Evolutionary conservation across 2,888 invertebrate genomes (phyloP), one percentile per base, ranked within the genome.

Genomic region (Ophioninae sp.): DNA sequence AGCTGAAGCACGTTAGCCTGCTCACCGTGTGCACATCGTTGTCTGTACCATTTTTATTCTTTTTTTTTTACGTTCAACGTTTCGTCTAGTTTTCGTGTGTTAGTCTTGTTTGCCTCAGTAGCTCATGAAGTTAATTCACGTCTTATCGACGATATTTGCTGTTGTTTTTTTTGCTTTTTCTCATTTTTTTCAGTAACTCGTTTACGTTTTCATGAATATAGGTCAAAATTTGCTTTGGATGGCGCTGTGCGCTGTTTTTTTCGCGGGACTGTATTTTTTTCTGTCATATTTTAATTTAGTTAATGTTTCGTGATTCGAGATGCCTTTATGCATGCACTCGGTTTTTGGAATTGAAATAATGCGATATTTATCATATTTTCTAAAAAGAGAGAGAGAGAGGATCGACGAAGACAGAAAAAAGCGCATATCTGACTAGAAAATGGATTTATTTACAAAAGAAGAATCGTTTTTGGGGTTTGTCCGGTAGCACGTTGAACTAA

Each of bases 11-110:
- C 79, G 65, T 59, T 72, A 65, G 17, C 58, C 37, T 37, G 37
- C 69, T 75, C 58, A 58, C 17, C 69, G 61, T 20, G 67, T 79
- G 79, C 79, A 76, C 79, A 51, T 61, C 30, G 30, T 30, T 61
- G 65, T 39, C 58, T 64, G 22, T 41, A 75, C 30, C 51, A 76
- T 22, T 37, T 72, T 74, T 22, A 56, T 44, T 63, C 20, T 41
- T 22, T 37, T 72, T 65, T 39, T 10, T 72, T 44, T 23, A 51
- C 69, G 61, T 69, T 61, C 22, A 17, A 20, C 17, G 22, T 51
- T 69, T 77, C 75, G 63, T 71, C n/a, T 72, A 72, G 7, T 72
- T 71, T 75, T 23, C 44, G 17, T 9, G 9, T 51, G 17, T 41
- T 44, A 17, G 20, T 51, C 9, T 41, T n/a, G 22, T 61, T 72